Base-by-base conservation (phyloP, 2,888 invertebrate species). In the Caenorhabditis macrosperma region DNA sequence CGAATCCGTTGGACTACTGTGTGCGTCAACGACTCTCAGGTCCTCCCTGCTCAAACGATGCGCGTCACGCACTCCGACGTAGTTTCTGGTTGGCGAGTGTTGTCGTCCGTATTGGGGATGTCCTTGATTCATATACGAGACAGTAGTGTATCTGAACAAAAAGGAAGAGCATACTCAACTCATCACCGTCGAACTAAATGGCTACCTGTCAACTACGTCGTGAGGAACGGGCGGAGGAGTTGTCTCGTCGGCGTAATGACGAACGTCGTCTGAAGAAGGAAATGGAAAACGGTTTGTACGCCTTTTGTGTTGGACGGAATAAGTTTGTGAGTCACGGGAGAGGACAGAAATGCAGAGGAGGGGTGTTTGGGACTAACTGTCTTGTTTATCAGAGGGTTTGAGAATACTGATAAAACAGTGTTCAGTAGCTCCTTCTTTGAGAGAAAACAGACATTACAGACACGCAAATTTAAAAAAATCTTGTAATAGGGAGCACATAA, bases 161-260 rank as follows among this genome's bases (percentile, higher is more conserved):
- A 17, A 3, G 10, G 1, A 10, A 33, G 30, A 35, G 1, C 46
- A 50, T 28, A 5, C n/a, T 35, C 20, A 24, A 41, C 3, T 67
- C 7, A 20, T 7, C 33, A 24, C 33, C n/a, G 1, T 2, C 17
- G 1, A 26, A 33, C 20, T 0, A 33, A 35, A 44, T 24, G 1
- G 9, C 22, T 63, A 79, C 79, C 76, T 59, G 60, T 81, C 81
- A 24, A 59, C 67, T 26, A 75, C 57, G 61, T 75, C 72, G 67
- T 67, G 71, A 15, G 64, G 22, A n/a, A 77, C 76, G 12, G 81
- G 81, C 46, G 81, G 76, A 17, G 81, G 81, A 30, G 81, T 81
- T 20, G 52, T 66, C 61, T 81, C 81, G 81, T 81, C 81, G n/a
- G 81, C 76, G 76, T 81, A 81, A 52, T 68, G 68, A 24, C 81